Conservation (phyloP, 2,113 vertebrate genomes). For the Balaenoptera acutorostrata region DNA sequence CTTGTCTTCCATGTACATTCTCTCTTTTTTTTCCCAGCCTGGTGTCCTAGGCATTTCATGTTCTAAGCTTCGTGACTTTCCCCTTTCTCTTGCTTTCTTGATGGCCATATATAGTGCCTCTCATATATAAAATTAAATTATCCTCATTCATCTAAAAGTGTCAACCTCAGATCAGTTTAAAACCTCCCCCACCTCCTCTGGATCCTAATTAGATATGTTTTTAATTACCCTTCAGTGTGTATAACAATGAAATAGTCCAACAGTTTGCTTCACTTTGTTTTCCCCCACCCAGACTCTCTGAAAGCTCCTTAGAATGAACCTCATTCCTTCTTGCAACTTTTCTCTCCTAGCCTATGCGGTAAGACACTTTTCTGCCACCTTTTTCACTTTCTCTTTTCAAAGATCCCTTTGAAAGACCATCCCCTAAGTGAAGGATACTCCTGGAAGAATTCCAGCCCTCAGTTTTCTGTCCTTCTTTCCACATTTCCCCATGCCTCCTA, state of each 20-base stretch:
- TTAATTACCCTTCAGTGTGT: not conserved
- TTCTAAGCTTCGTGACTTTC: not conserved
- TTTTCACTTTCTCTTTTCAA: not conserved
- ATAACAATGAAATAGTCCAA: not conserved
- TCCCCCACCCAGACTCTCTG: not conserved
- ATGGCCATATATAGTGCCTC: accelerated
- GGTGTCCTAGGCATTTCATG: not conserved
- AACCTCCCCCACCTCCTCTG: not conserved
- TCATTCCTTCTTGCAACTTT: not conserved
- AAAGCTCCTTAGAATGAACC: accelerated
- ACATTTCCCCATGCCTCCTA: not conserved
- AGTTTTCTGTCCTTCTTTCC: not conserved
- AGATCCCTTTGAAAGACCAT: not conserved
- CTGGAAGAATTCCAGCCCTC: not conserved
- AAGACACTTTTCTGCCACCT: not conserved
- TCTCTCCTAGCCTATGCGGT: not conserved
- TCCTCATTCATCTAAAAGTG: not conserved
- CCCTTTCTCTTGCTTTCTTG: not conserved
- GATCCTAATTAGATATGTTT: not conserved
- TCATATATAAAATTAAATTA: not conserved
- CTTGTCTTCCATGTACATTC: not conserved
- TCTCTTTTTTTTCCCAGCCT: not conserved
- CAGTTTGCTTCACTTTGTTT: not conserved
- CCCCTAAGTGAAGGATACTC: not conserved
- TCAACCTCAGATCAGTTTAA: not conserved